Evolutionary conservation across 2,113 vertebrate species (phyloP).

Genomic region (Alexandromys fortis): DNA sequence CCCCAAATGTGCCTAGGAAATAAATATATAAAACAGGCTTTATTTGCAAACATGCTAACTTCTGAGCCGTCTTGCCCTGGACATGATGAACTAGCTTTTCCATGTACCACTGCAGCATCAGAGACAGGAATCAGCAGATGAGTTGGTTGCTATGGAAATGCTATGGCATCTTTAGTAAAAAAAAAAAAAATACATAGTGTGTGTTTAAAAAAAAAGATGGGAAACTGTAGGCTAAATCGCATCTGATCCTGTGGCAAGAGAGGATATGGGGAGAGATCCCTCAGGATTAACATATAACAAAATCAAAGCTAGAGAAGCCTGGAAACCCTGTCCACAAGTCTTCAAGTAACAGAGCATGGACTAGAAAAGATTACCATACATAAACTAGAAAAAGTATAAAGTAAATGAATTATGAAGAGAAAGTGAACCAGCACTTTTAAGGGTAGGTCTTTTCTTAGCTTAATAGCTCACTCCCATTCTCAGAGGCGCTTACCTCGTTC

Average conservation of each 20-base stretch:
- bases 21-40: rapidly evolving
- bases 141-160: slow-evolving; percentile 75
- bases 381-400: neutral
- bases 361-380: neutral
- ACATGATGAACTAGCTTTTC: neutral
- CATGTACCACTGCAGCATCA: neutral
- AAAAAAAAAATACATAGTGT: neutral
- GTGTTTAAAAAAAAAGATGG: neutral
- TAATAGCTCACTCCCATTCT: neutral
- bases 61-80: neutral
- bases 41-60: neutral
- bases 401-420: no score
- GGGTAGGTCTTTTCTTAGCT: neutral
- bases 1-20: neutral
- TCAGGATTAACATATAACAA: neutral
- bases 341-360: neutral
- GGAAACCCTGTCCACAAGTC: neutral
- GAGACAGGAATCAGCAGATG: slow-evolving; percentile 25
- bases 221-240: neutral
- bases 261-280: neutral
- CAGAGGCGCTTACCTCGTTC: no score
- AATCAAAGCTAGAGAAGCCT: no score
- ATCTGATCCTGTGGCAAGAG: neutral
- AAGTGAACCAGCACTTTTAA: neutral
- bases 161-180: slow-evolving; percentile 49